Base-by-base conservation (phyloP, 2,113 vertebrate species). In the Corvus hawaiiensis region DNA sequence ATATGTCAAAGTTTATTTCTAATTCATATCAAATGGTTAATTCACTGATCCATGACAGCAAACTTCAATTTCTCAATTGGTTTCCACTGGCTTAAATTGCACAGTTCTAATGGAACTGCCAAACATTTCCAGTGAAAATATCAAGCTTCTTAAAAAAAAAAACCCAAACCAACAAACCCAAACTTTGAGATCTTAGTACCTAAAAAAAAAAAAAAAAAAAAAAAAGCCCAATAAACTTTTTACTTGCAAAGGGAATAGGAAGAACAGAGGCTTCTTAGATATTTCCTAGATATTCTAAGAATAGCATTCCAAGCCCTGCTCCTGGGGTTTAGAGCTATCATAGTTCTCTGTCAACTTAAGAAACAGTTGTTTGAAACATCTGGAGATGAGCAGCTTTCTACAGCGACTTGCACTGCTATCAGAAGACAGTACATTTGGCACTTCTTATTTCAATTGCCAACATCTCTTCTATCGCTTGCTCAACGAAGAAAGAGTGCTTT, bases 211-310 rank as follows among this genome's bases (percentile, higher is more conserved):
- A 37, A 37, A 37, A 13, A 13, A n/a, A 27, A 37, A 39, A 39
- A 21, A 33, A 22, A 61, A 43, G 3, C 1, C 18, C 32, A 76
- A 72, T 14, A 27, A 83, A 49, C 2, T 24, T 75, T 91, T 64
- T 56, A 72, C 24, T 91, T 90, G 32, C 30, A 84, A 84, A 71
- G 27, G 68, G 24, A 91, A 55, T 12, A 75, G 22, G 7, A 84
- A 20, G 21, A 86, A 10, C 83, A 92, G 48, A 94, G 18, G 13
- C 51, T 77, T 73, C 67, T 91, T 52, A 67, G 46, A 19, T 44
- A 92, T 80, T 92, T 81, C 43, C 73, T 71, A 69, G n/a, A 73
- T 58, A 87, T 51, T 77, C 61, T 90, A 96, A 93, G 56, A 96
- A 91, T 43, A 95, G 92, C 82, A 83, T 69, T 77, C 43, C 63